Conservation (phyloP, 2,113 vertebrate genomes). For the Semnopithecus entellus region DNA sequence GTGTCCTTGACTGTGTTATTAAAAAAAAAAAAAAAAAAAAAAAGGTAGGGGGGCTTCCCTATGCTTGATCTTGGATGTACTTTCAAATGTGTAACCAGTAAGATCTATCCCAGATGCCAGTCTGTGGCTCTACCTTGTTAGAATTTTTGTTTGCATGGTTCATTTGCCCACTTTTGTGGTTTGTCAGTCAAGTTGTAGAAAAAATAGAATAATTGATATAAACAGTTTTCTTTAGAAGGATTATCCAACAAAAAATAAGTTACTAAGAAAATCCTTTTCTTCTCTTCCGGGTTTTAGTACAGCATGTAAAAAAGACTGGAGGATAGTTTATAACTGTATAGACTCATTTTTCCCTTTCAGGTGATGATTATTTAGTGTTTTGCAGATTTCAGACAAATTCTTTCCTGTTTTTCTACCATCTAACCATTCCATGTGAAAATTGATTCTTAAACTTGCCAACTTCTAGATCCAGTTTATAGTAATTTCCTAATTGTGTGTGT, state of each 20-base stretch:
- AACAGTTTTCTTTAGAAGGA: not conserved
- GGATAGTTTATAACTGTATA: not conserved
- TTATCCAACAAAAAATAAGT: conserved; percentile 20
- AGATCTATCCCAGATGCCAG: not conserved
- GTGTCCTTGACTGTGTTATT: not conserved
- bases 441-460: conserved; percentile 54
- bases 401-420: conserved; percentile 61
- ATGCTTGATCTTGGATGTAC: not conserved
- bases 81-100: conserved; percentile 13
- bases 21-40: conserved; percentile 21
- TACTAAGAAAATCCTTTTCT: not conserved
- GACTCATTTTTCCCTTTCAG: conserved; percentile 15
- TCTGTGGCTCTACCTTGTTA: not conserved
- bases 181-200: not conserved
- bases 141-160: conserved; percentile 29
- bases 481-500: not conserved
- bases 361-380: conserved; percentile 36
- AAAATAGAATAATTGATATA: conserved; percentile 8
- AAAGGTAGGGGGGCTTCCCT: not conserved
- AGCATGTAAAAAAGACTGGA: not conserved
- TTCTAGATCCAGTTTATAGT: conserved; percentile 53
- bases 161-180: not conserved
- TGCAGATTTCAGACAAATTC: conserved; percentile 58
- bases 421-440: conserved; percentile 72
- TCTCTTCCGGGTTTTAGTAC: not conserved